Evolutionary conservation across 2,888 invertebrate genomes (phyloP).

Genomic region (Phytoseiulus persimilis): DNA sequence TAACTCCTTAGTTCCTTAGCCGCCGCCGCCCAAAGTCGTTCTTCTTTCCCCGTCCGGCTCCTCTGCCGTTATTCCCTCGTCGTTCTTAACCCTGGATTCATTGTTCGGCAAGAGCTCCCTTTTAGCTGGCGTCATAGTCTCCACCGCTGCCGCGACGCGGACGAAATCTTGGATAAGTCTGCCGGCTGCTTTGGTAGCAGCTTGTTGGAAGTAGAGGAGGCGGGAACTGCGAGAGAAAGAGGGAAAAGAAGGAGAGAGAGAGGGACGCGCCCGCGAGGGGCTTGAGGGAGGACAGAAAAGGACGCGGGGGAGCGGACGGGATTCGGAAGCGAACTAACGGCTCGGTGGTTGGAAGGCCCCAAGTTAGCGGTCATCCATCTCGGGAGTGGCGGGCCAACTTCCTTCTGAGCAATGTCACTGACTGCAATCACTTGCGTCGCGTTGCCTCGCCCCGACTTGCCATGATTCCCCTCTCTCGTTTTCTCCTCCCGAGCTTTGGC

Average conservation of each 20-base stretch:
- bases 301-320: neutral
- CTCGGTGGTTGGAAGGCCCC: neutral
- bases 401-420: neutral
- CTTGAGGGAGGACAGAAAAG: neutral
- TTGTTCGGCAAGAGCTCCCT: neutral
- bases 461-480: neutral
- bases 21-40: neutral
- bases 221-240: neutral
- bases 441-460: neutral
- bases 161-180: neutral
- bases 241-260: neutral
- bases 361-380: constrained; percentile 5
- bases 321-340: neutral
- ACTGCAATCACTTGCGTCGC: neutral
- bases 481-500: neutral
- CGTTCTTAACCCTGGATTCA: neutral
- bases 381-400: neutral
- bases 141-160: neutral
- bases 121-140: neutral
- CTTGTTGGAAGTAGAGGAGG: neutral
- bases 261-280: neutral
- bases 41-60: neutral
- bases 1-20: neutral
- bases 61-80: neutral
- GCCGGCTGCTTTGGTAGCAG: neutral